Evolutionary conservation across 1,140 invertebrate species (phyloP).

Genomic region (Platyura marginata): DNA sequence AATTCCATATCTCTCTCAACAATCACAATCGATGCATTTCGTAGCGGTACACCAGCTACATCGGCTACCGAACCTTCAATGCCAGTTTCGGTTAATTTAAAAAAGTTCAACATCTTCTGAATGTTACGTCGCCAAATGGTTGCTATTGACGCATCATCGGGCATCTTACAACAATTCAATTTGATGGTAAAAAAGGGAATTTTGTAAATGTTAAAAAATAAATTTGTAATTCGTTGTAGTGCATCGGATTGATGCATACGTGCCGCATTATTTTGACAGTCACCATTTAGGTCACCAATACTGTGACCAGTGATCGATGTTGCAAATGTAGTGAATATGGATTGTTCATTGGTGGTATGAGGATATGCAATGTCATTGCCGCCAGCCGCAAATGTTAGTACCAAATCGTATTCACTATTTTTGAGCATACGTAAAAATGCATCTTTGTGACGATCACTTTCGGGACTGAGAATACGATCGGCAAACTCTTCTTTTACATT

Average conservation of each 20-base stretch:
- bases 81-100: constrained; percentile 34
- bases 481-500: constrained; percentile 16
- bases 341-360: constrained; percentile 24
- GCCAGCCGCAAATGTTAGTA: constrained; percentile 17
- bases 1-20: constrained; percentile 33
- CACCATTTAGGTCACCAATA: neutral
- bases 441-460: constrained; percentile 9
- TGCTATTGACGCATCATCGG: constrained; percentile 38
- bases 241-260: constrained; percentile 12
- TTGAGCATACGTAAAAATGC: constrained; percentile 16
- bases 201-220: constrained; percentile 32
- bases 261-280: constrained; percentile 5
- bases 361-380: constrained; percentile 6
- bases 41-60: constrained; percentile 36
- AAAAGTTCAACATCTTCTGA: constrained; percentile 44
- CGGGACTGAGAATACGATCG: constrained; percentile 15
- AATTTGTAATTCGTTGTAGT: constrained; percentile 28
- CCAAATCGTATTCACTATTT: constrained; percentile 16
- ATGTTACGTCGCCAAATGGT: constrained; percentile 58
- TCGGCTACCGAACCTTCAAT: constrained; percentile 53
- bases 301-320: neutral
- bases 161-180: constrained; percentile 62
- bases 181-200: constrained; percentile 37
- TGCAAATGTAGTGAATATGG: constrained; percentile 12
- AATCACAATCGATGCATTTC: constrained; percentile 49